Conservation (phyloP, 2,888 invertebrate genomes). For the Malacosoma neustria region DNA sequence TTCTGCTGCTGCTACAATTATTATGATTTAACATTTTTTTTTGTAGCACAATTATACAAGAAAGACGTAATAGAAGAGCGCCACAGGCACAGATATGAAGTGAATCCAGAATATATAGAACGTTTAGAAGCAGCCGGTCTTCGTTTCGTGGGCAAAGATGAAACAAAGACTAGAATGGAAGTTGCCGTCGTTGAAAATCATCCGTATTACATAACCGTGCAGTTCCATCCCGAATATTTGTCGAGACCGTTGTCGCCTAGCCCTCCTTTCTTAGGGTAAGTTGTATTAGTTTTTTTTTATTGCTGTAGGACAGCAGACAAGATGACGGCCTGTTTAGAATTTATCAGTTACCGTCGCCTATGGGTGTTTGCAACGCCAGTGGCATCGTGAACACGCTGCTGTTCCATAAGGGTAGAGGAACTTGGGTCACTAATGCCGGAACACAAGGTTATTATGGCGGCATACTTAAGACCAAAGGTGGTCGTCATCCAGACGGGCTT, state of each 20-base stretch:
- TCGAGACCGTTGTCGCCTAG: slow-evolving; percentile 94
- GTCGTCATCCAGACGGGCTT: no score
- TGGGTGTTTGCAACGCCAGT: no score
- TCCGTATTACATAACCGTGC: slow-evolving; percentile 95
- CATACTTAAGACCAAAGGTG: no score
- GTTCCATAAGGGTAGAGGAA: no score
- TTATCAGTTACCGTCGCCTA: no score
- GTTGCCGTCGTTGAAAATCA: slow-evolving; percentile 90
- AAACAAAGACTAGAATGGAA: slow-evolving; percentile 93
- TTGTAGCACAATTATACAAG: slow-evolving; percentile 83
- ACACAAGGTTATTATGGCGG: no score
- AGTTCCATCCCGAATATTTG: slow-evolving; percentile 98
- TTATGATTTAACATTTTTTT: no score
- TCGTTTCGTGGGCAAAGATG: slow-evolving; percentile 91
- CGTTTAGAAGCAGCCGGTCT: slow-evolving; percentile 88
- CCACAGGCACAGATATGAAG: slow-evolving; percentile 98
- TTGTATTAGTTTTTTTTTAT: slow-evolving; percentile 1
- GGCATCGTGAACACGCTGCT: no score
- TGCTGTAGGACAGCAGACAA: no score
- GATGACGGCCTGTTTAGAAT: no score
- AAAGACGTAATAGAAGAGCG: slow-evolving; percentile 91
- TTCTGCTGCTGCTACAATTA: no score
- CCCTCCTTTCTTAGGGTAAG: slow-evolving; percentile 92
- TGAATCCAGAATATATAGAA: slow-evolving; percentile 90
- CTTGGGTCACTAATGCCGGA: no score